Evolutionary conservation across 2,797 vertebrate genomes (phyloP).

Genomic region (Ammospiza maritima): DNA sequence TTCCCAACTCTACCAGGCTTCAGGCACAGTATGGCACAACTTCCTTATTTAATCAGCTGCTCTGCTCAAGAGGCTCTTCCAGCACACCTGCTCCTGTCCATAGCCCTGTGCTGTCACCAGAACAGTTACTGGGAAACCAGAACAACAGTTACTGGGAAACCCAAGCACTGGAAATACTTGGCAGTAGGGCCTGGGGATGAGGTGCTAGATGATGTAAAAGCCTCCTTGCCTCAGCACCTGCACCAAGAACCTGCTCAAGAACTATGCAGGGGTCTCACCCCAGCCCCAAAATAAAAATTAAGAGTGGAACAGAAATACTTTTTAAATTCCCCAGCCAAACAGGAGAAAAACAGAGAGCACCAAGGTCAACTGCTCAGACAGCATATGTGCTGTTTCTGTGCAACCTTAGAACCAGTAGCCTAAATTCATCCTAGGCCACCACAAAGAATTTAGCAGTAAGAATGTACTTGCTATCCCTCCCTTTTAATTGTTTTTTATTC

Average conservation of each 20-base stretch:
- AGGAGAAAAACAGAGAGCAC: background rate
- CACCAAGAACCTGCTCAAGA: background rate
- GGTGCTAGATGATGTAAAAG: background rate
- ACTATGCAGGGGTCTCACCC: background rate
- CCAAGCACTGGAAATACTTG: background rate
- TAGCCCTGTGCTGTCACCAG: background rate
- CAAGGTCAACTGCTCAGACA: background rate
- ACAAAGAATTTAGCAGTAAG: background rate
- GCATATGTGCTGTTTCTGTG: background rate
- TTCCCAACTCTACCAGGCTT: background rate
- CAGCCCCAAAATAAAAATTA: background rate
- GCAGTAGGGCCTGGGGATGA: background rate
- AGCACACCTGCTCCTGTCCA: background rate
- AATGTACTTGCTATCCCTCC: background rate
- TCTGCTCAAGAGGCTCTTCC: background rate
- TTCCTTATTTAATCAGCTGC: background rate
- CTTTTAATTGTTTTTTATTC: no score
- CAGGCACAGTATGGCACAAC: accelerated
- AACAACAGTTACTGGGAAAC: background rate
- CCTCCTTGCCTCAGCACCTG: background rate
- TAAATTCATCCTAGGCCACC: background rate
- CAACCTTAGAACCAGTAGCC: background rate
- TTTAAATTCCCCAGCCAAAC: background rate
- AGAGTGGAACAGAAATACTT: background rate
- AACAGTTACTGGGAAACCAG: background rate